Evolutionary conservation across 2,797 vertebrate genomes (phyloP).

Genomic region (Lepilemur septentrionalis): DNA sequence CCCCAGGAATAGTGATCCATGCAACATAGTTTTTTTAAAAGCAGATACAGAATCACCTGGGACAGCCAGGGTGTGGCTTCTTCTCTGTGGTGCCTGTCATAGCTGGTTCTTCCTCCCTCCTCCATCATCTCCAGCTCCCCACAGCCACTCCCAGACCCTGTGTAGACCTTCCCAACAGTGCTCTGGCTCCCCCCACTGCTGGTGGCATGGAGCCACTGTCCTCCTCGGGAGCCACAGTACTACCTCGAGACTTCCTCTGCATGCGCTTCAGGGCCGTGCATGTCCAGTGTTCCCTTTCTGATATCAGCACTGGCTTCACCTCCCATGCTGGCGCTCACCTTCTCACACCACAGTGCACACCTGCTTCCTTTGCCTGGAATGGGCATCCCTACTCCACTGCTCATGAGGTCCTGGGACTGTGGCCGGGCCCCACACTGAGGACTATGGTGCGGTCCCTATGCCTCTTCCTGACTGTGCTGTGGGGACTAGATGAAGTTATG

Average conservation of each 20-base stretch:
- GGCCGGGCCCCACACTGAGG: neutral
- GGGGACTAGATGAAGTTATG: neutral
- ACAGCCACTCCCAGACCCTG: neutral
- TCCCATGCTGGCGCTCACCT: neutral
- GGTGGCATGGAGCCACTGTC: neutral
- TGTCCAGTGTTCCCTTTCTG: neutral
- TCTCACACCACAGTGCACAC: no score
- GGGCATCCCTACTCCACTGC: rapidly evolving
- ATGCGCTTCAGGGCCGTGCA: no score
- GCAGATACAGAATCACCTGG: neutral
- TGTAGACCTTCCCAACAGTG: neutral
- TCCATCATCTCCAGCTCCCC: no score
- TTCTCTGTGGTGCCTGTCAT: neutral
- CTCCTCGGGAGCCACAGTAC: neutral
- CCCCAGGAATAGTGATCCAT: neutral
- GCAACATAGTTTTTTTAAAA: neutral
- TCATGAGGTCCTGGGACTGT: neutral
- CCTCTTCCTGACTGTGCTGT: neutral
- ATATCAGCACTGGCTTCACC: neutral
- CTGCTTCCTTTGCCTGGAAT: neutral
- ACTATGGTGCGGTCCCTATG: neutral
- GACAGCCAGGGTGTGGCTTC: neutral
- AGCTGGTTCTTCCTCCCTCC: no score
- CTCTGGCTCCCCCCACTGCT: neutral
- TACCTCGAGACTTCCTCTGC: neutral